Conservation (phyloP, 2,797 vertebrate species). For the Prunella strophiata region DNA sequence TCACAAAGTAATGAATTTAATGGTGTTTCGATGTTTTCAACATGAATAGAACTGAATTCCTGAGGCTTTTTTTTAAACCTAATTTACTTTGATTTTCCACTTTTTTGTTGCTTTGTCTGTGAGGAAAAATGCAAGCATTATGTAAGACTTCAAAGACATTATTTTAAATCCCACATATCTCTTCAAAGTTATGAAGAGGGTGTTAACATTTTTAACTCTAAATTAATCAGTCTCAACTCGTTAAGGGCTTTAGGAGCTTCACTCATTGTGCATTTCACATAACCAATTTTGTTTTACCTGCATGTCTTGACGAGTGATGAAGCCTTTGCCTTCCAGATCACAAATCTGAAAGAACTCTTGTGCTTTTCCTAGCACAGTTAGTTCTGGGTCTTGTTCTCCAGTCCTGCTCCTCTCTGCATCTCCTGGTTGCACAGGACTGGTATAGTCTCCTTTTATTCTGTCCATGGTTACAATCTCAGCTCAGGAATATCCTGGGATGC, state of each 20-base stretch:
- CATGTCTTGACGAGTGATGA: constrained; percentile 87
- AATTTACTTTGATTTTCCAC: neutral
- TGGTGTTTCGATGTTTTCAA: neutral
- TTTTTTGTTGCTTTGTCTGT: neutral
- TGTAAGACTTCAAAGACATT: neutral
- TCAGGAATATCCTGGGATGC: constrained; percentile 45
- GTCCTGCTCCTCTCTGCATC: constrained; percentile 14
- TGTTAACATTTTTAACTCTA: neutral
- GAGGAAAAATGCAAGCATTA: neutral
- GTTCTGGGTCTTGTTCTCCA: constrained; percentile 60
- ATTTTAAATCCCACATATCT: neutral
- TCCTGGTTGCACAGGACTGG: neutral
- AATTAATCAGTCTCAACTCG: neutral
- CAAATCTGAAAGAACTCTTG: constrained; percentile 93
- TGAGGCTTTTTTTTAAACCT: neutral
- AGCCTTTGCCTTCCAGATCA: constrained; percentile 91
- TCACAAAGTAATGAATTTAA: neutral
- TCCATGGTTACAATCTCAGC: constrained; percentile 12
- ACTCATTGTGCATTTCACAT: neutral
- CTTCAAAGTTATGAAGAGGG: neutral
- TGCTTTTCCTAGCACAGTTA: constrained; percentile 82
- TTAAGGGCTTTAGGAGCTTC: neutral
- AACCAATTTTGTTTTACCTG: constrained; percentile 79
- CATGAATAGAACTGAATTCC: neutral
- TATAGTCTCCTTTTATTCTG: neutral